These are phyloP conservation scores for Lagorchestes hirsutus DNA, from an alignment of 2,797 vertebrate genomes.

Conservation along the genomic window DNA sequence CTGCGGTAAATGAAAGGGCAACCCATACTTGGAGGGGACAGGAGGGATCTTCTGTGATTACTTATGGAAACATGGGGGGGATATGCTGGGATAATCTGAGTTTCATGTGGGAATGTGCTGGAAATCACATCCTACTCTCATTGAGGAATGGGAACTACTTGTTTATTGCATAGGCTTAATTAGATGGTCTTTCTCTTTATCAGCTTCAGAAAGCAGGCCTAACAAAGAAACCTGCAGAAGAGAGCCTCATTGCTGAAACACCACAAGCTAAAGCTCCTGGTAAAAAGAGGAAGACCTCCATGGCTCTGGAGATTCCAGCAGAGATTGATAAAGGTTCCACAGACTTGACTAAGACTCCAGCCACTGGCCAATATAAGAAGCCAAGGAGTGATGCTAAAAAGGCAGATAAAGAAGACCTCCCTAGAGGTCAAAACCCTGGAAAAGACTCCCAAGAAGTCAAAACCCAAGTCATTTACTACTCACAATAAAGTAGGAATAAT, in stretches of 20 bases:
- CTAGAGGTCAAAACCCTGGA: constrained; percentile 68
- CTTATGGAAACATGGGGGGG: not conserved
- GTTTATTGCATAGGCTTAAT: not conserved
- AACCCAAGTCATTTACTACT: constrained; percentile 57
- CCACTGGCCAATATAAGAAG: constrained; percentile 64
- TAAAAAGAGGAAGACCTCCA: constrained; percentile 80
- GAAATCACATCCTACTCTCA: not conserved
- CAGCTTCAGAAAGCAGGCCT: constrained; percentile 72
- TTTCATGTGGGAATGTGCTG: constrained; percentile 21
- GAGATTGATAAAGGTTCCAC: not conserved
- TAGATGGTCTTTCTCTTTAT: constrained; percentile 47
- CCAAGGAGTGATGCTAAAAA: constrained; percentile 46
- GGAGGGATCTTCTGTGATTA: not conserved
- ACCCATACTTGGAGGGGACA: too few species aligned
- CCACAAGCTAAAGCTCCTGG: not conserved
- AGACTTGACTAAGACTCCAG: not conserved
- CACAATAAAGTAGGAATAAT: constrained; percentile 56
- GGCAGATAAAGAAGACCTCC: constrained; percentile 6
- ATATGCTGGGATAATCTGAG: not conserved
- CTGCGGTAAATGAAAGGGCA: fast-evolving
- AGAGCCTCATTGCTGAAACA: constrained; percentile 38
- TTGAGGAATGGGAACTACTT: constrained; percentile 8
- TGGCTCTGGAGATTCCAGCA: constrained; percentile 30
- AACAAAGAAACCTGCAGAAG: constrained; percentile 43
- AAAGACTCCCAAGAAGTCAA: constrained; percentile 71